Base-by-base conservation (phyloP, 2,888 invertebrate species). In the Petrolisthes cinctipes region DNA sequence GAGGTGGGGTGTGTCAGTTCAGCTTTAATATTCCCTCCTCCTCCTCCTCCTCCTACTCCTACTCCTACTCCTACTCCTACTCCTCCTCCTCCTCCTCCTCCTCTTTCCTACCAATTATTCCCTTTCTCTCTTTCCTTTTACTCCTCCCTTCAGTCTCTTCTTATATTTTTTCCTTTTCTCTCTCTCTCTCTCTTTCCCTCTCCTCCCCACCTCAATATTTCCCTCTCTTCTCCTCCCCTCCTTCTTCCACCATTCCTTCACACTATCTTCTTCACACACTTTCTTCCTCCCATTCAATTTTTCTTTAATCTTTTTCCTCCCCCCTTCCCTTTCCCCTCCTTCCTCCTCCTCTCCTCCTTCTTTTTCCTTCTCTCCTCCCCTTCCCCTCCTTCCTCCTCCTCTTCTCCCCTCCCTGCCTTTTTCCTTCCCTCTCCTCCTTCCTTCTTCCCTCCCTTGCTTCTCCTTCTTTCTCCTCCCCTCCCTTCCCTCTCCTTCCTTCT, bases 11-110 rank as follows among this genome's bases (percentile, higher is more conserved):
- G 6, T 71, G 71, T 20, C 71, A 71, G n/a, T 20, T n/a, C 71
- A 71, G n/a, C 71, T 71, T 71, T 71, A 71, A 71, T 9, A 61
- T n/a, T n/a, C 71, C 71, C 20, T 71, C 71, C 71, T n/a, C 20
- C n/a, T 20, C 71, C 20, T 20, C 20, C 11, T n/a, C n/a, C 71
- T 20, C n/a, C 20, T n/a, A 0, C n/a, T 4, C 71, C 71, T 4
- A 0, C 71, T n/a, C n/a, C 20, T 4, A 2, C n/a, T 20, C 71
- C 20, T 20, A 6, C 71, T 20, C 9, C 11, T 37, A 0, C 37
- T 37, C 37, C 37, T 37, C 37, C 37, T 37, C 37, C 37, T 37
- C 37, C 37, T 37, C 37, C 37, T 37, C 37, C 37, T 37, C 37
- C 37, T 37, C 37, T 2, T 37, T n/a, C 37, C 37, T 37, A 0